A percentile compares a stretch with the other conserved stretches of the same genome.
Conservation (phyloP, 1,140 invertebrate genomes). For the Solen grandis region DNA sequence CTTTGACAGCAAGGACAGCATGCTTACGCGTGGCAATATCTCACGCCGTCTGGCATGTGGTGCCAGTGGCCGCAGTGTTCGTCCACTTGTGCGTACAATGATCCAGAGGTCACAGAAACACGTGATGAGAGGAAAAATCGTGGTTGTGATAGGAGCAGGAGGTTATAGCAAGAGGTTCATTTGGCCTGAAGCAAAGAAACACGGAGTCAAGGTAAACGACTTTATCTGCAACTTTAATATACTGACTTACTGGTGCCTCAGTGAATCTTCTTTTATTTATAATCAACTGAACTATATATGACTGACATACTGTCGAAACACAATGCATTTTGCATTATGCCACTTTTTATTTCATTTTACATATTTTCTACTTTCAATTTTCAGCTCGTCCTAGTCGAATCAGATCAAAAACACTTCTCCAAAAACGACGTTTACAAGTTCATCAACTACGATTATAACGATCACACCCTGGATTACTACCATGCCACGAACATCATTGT, state of each 20-base stretch:
- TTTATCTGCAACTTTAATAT: too few species aligned
- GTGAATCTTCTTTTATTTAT: too few species aligned
- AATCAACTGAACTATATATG: too few species aligned
- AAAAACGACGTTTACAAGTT: constrained; percentile 34
- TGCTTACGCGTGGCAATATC: background rate
- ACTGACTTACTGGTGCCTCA: too few species aligned
- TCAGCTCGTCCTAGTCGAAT: constrained; percentile 66
- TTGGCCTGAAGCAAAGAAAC: constrained; percentile 51
- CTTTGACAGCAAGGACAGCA: background rate
- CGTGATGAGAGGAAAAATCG: constrained; percentile 47
- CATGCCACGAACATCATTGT: constrained; percentile 55
- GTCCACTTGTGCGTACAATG: constrained; percentile 58
- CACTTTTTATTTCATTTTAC: too few species aligned
- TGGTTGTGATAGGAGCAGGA: constrained; percentile 63
- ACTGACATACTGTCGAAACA: too few species aligned
- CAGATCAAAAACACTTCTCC: constrained; percentile 21
- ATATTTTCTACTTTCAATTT: too few species aligned
- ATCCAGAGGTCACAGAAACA: constrained; percentile 50
- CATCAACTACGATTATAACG: constrained; percentile 56
- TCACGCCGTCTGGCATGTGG: constrained; percentile 7
- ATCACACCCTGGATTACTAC: constrained; percentile 56
- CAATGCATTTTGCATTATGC: too few species aligned
- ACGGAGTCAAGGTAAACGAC: constrained; percentile 64
- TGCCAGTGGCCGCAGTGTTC: constrained; percentile 45
- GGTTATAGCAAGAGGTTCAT: constrained; percentile 56